Percentiles rank a stretch among this genome's conserved stretches.
Evolutionary conservation across 2,113 vertebrate genomes (phyloP).

Genomic region (Centropus unirufus): DNA sequence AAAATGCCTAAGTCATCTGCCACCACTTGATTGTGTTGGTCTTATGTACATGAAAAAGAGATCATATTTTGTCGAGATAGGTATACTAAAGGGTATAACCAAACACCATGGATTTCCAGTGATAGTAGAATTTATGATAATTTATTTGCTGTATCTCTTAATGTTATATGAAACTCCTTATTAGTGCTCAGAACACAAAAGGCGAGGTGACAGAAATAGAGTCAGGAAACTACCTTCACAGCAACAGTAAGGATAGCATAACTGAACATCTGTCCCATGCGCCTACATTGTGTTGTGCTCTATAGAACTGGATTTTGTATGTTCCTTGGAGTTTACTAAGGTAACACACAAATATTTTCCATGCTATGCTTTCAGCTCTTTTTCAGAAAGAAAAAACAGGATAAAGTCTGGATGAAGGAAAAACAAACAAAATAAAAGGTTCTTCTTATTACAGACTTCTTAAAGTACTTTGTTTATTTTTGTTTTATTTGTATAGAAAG

Average conservation of each 20-base stretch:
- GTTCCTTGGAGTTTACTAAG: background rate
- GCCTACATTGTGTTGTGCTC: background rate
- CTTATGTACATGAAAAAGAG: background rate
- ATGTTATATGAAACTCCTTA: background rate
- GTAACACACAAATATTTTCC: background rate
- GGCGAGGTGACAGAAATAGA: background rate
- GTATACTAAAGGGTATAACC: background rate
- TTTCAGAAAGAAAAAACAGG: background rate
- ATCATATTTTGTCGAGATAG: background rate
- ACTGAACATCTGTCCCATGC: background rate
- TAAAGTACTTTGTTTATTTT: constrained; percentile 57
- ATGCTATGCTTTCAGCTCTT: background rate
- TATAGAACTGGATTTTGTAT: background rate
- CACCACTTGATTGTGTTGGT: background rate
- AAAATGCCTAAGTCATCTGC: background rate
- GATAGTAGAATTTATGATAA: background rate
- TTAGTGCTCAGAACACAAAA: background rate
- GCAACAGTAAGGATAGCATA: background rate
- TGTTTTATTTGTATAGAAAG: constrained; percentile 57
- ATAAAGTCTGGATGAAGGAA: background rate
- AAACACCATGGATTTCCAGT: background rate
- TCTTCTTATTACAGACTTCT: constrained; percentile 14
- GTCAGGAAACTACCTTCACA: background rate
- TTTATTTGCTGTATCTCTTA: background rate
- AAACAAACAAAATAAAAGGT: background rate